Percentiles rank a stretch among this genome's conserved stretches.
phyloP scores from a whole-genome alignment of 2,888 invertebrate species.

The Acanthoscelides obtectus region DNA sequence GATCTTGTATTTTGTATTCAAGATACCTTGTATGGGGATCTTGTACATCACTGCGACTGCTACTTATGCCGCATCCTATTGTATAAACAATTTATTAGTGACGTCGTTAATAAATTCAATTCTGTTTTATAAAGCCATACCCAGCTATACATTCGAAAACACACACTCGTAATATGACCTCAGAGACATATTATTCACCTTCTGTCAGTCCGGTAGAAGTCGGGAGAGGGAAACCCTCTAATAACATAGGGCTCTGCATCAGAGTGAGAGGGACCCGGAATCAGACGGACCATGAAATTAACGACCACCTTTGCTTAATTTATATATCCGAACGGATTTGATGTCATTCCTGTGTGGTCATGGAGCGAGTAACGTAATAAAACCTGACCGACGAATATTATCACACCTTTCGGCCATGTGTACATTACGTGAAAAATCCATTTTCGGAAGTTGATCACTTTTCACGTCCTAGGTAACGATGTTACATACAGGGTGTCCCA shows the following conservation, averaged over 20 bases:
- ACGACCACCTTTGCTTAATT: constrained; percentile 3
- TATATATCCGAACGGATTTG: constrained; percentile 5
- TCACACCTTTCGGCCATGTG: neutral
- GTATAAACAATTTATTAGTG: too few relatives aligned
- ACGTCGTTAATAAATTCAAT: too few relatives aligned
- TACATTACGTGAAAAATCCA: too few relatives aligned
- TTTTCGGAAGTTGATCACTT: too few relatives aligned
- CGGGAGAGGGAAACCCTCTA: neutral
- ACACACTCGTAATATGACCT: neutral
- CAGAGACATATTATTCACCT: neutral
- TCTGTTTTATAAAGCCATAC: neutral
- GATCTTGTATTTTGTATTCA: too few relatives aligned
- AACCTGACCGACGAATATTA: neutral
- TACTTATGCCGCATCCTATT: too few relatives aligned
- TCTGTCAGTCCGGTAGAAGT: neutral
- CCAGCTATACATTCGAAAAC: neutral
- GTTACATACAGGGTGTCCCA: too few relatives aligned
- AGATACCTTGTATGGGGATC: too few relatives aligned
- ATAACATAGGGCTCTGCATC: neutral
- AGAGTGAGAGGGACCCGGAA: neutral
- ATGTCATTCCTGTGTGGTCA: neutral
- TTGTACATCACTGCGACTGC: too few relatives aligned
- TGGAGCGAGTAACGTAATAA: neutral
- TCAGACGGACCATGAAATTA: constrained; percentile 4
- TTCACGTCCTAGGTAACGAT: too few relatives aligned